phyloP scores from a whole-genome alignment of 2,888 invertebrate genomes.

The Cephus nigrinus region DNA sequence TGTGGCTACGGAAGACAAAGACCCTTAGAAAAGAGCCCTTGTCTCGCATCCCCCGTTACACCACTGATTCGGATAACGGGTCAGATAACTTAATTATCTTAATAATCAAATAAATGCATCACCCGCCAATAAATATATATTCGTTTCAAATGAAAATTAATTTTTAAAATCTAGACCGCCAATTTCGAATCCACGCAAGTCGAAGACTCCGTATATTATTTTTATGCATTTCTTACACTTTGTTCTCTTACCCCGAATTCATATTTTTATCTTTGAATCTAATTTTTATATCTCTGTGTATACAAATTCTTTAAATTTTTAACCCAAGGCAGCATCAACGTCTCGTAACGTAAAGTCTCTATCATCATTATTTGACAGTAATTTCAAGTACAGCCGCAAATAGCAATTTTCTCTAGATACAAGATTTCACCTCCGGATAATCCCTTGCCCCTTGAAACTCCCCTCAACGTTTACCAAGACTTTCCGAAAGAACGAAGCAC shows the following conservation, averaged over 20 bases:
- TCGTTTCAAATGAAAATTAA: too few relatives aligned
- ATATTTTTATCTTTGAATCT: not conserved
- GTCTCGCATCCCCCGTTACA: too few relatives aligned
- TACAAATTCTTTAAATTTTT: not conserved
- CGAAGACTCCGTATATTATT: too few relatives aligned
- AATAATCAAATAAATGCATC: too few relatives aligned
- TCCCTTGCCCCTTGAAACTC: not conserved
- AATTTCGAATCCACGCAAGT: too few relatives aligned
- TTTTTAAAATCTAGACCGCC: too few relatives aligned
- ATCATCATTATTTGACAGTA: not conserved
- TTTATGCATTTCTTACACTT: too few relatives aligned
- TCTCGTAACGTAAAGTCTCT: not conserved
- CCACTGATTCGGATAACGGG: too few relatives aligned
- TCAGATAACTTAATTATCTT: too few relatives aligned
- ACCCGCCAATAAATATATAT: too few relatives aligned
- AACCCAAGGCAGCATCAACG: not conserved
- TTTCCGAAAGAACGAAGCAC: not conserved
- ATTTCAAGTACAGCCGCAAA: not conserved
- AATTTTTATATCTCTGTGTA: not conserved
- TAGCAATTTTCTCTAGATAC: not conserved
- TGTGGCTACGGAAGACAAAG: too few relatives aligned
- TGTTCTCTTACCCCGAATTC: not conserved
- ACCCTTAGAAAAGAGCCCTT: too few relatives aligned
- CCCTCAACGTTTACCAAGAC: not conserved
- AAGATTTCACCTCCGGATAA: not conserved